Evolutionary conservation across 2,888 invertebrate genomes (phyloP).

Genomic region (Tenthredo amoena): DNA sequence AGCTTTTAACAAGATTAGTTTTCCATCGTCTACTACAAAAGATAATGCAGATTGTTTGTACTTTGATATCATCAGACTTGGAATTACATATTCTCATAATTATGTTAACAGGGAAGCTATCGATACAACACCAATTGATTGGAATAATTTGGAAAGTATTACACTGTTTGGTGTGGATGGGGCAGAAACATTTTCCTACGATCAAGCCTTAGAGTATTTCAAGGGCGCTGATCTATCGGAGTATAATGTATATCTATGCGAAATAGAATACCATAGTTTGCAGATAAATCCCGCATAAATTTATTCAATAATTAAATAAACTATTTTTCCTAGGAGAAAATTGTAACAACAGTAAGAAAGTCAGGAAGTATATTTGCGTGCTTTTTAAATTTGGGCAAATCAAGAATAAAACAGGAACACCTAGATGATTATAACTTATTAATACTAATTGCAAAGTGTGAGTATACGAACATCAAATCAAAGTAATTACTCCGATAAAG

Average conservation of each 20-base stretch:
- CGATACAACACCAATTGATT: not conserved
- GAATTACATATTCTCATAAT: not conserved
- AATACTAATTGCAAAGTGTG: conserved; percentile 52
- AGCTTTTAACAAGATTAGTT: not conserved
- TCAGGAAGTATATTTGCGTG: conserved; percentile 24
- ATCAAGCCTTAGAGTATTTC: conserved; percentile 43
- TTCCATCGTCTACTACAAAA: not conserved
- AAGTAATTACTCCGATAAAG: not conserved
- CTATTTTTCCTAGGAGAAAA: conserved; percentile 32
- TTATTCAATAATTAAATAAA: not conserved
- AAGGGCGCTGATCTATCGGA: conserved; percentile 34
- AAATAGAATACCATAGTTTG: conserved; percentile 51
- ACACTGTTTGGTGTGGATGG: not conserved
- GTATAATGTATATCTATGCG: conserved; percentile 53
- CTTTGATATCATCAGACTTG: not conserved
- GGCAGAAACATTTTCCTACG: conserved; percentile 29
- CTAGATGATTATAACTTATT: conserved; percentile 46
- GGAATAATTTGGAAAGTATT: conserved; percentile 43
- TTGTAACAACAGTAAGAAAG: conserved; percentile 1
- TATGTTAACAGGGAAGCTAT: not conserved
- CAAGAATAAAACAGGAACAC: conserved; percentile 17
- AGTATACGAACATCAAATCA: conserved; percentile 8
- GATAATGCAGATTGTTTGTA: not conserved
- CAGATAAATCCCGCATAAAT: not conserved
- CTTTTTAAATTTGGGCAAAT: not conserved